phyloP scores from a whole-genome alignment of 2,797 vertebrate species.

The Iguana delicatissima region DNA sequence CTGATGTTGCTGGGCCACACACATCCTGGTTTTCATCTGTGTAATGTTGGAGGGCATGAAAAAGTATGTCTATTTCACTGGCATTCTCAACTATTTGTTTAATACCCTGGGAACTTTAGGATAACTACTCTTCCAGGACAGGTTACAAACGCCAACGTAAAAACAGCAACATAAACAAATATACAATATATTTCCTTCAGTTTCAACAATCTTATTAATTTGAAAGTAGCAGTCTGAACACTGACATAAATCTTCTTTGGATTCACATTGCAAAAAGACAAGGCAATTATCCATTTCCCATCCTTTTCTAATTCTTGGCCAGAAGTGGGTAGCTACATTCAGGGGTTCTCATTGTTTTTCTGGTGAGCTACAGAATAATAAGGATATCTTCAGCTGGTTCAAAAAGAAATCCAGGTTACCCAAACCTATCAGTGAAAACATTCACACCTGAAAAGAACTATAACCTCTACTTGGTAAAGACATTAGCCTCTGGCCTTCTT shows the following conservation, averaged over 20 bases:
- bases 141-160: neutral
- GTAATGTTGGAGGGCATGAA: neutral
- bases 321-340: neutral
- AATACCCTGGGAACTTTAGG: neutral
- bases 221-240: neutral
- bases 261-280: neutral
- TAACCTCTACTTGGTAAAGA: neutral
- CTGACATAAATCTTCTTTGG: neutral
- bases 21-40: too few relatives aligned
- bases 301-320: neutral
- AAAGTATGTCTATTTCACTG: neutral
- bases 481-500: constrained; percentile 17
- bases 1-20: too few relatives aligned
- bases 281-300: neutral
- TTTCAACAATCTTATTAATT: neutral
- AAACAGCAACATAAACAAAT: neutral
- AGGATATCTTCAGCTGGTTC: neutral
- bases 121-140: neutral
- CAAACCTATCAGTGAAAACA: neutral
- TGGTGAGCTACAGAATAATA: neutral
- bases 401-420: neutral
- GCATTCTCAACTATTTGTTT: neutral
- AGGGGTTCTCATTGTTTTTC: neutral
- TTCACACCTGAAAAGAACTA: neutral
- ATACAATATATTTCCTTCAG: neutral